These are phyloP conservation scores for Lasioglossum malachurum DNA, from an alignment of 2,888 invertebrate genomes.

Conservation along the genomic window DNA sequence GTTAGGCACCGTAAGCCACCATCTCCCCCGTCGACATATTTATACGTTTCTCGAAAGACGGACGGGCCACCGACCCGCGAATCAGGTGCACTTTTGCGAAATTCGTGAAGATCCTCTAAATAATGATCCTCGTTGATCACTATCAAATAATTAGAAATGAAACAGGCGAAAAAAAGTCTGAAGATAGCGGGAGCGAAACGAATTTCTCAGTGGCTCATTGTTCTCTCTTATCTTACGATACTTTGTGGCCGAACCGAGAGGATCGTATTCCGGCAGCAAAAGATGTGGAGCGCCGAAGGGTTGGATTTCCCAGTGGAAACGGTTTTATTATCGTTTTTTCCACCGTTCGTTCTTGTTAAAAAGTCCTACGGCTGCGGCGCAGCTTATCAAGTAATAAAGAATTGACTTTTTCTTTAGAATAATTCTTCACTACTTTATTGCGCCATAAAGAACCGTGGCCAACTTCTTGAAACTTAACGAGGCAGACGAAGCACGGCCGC, in stretches of 20 bases:
- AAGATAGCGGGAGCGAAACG: neutral
- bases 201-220: neutral
- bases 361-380: neutral
- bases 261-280: neutral
- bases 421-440: slow-evolving; percentile 18
- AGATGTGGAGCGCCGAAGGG: neutral
- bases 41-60: slow-evolving; percentile 16
- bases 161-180: neutral
- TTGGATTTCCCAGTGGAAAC: neutral
- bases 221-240: neutral
- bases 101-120: neutral
- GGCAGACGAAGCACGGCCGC: slow-evolving; percentile 54
- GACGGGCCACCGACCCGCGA: neutral
- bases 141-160: neutral
- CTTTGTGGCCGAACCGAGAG: neutral
- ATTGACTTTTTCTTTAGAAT: slow-evolving; percentile 8
- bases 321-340: neutral
- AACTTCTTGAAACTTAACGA: slow-evolving; percentile 50
- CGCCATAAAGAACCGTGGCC: slow-evolving; percentile 25
- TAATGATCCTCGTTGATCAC: neutral
- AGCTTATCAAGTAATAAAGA: slow-evolving; percentile 14
- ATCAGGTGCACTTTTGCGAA: neutral
- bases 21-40: slow-evolving; percentile 32
- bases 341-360: neutral
- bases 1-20: slow-evolving; percentile 64